Evolutionary conservation across 2,797 vertebrate genomes (phyloP).

Genomic region (Falco biarmicus): DNA sequence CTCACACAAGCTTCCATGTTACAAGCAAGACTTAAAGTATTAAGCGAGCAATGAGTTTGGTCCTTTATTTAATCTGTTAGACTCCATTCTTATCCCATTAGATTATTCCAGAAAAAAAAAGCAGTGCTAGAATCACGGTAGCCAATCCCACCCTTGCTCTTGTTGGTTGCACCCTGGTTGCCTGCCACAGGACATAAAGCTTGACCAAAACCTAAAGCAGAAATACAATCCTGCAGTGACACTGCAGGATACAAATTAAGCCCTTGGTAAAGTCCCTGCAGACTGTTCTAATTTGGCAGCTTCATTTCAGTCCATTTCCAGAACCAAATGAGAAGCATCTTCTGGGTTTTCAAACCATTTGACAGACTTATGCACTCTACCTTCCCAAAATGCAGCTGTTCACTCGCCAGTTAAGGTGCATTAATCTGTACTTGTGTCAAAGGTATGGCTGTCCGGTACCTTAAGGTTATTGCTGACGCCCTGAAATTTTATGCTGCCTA

Average conservation of each 20-base stretch:
- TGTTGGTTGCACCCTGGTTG: neutral
- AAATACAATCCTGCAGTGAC: neutral
- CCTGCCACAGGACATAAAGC: neutral
- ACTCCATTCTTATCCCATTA: conserved; percentile 54
- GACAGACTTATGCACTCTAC: neutral
- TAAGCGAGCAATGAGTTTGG: conserved; percentile 19
- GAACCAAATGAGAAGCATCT: neutral
- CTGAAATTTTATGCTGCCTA: neutral
- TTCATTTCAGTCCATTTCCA: neutral
- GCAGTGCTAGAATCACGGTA: neutral
- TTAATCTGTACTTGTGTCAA: neutral
- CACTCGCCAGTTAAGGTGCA: neutral
- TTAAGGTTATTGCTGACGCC: neutral
- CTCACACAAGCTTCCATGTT: conserved; percentile 50
- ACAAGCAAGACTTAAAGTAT: conserved; percentile 64
- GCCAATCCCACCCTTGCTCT: neutral
- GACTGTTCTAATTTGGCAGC: neutral
- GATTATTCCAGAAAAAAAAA: conserved; percentile 11
- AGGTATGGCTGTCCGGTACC: neutral
- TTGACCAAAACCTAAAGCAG: neutral
- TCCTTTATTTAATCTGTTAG: conserved; percentile 62
- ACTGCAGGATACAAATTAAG: neutral
- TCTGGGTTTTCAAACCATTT: conserved; percentile 14
- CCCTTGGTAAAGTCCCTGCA: neutral
- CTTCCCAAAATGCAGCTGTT: neutral